Base-by-base conservation (phyloP, 2,797 vertebrate species). In the Thripadectes ignobilis region DNA sequence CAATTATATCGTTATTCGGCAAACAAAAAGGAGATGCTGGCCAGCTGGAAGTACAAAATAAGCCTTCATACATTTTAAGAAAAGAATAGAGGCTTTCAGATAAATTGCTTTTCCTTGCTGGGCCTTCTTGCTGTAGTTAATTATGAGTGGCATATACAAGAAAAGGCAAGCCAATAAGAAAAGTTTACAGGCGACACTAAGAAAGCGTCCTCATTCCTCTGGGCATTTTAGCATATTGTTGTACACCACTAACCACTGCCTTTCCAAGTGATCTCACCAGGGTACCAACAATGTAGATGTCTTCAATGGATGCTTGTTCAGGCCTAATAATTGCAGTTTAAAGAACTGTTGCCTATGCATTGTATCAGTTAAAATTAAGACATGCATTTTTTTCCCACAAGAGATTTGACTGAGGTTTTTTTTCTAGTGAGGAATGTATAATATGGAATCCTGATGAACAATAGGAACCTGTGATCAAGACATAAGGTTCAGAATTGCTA, bases 191-290 rank as follows among this genome's bases (percentile, higher is more conserved):
- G 73, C 83, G 83, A 88, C 4, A 32, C 52, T 92, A 96, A 95
- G 93, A 93, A 94, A 96, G 74, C 3, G 9, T 84, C 90, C 84
- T 92, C 95, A 94, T 96, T 95, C 95, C 92, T 83, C 65, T 20
- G 74, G 92, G 89, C 63, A 27, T 89, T 93, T 95, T 88, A 85
- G 36, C 86, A 89, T 95, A 88, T 76, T 96, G 83, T 89, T 96
- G 75, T 89, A 88, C 45, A 62, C 39, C 84, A 72, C 73, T 88
- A 85, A 89, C 85, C 83, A 82, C 69, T 95, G 77, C 55, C 54
- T 93, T 93, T 94, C 92, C 51, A 91, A 96, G 85, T 92, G 93
- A 94, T 94, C 95, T 95, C 95, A 96, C 85, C 85, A 95, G 95
- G 95, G 45, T 80, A 89, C 58, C 85, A 93, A 57, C 93, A 94